Base-by-base conservation (phyloP, 2,113 vertebrate genomes). In the Poeciliopsis prolifica region DNA sequence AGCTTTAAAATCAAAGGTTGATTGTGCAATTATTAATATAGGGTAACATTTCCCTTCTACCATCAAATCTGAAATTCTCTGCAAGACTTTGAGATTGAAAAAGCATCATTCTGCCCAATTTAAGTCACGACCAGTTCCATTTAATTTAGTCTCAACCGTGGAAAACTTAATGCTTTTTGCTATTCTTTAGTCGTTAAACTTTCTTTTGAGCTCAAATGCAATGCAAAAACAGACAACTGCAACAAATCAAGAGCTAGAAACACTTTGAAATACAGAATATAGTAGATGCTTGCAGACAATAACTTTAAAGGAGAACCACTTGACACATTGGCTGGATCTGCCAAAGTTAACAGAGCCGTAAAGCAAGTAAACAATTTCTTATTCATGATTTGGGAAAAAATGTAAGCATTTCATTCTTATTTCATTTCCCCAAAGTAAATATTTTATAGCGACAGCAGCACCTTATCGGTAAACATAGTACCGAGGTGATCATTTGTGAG, bases 351-450 rank as follows among this genome's bases (percentile, higher is more conserved):
- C 65, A 79, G 69, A 48, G 24, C 70, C 73, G 66, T 37, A 67
- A 85, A 75, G 29, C 65, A 54, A 78, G 72, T 54, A 37, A 14
- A 13, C 7, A 24, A 40, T 67, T 29, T 77, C 54, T 77, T 72
- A 80, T 82, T 78, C 24, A 86, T 72, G 69, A 77, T 3, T 17
- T 37, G 62, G 13, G 67, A 77, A 48, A 64, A 69, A 73, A 66
- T 42, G 19, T 24, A 37, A 61, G 35, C 29, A 33, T 66, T 80
- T 76, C 28, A 68, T 74, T 65, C 33, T 65, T 8, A 71, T 29
- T 81, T 83, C 65, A 77, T 83, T 83, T 80, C 58, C 74, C 68
- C 33, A 48, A 79, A 75, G 78, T 29, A 62, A 84, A 79, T 72
- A 77, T 79, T 85, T 78, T 48, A 77, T 17, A 64, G 29, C 68